phyloP scores from a whole-genome alignment of 1,140 invertebrate species.

The Melanaphis sacchari region DNA sequence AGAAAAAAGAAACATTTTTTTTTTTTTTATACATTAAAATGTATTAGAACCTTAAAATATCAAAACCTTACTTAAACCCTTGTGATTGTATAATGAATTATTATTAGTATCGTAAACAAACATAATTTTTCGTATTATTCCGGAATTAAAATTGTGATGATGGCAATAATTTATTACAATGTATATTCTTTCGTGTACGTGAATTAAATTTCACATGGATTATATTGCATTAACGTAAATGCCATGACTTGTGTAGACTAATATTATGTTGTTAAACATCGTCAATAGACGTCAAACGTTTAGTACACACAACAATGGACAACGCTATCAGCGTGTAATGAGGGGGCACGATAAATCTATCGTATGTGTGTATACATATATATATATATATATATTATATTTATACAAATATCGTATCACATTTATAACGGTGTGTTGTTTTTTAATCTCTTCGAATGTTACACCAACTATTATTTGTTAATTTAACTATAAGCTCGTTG shows the following conservation, averaged over 20 bases:
- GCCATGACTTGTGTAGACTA: neutral
- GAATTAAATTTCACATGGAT: neutral
- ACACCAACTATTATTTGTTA: neutral
- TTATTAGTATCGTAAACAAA: neutral
- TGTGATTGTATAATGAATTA: neutral
- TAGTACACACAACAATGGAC: neutral
- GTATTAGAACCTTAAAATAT: neutral
- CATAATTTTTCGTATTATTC: neutral
- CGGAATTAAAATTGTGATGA: neutral
- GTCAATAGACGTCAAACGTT: neutral
- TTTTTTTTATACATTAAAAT: neutral
- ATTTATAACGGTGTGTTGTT: neutral
- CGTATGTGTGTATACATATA: neutral
- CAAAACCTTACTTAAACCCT: neutral
- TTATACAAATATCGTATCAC: too few relatives aligned
- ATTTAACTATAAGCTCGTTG: neutral
- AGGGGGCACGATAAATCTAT: neutral
- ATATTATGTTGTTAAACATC: constrained; percentile 7
- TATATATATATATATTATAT: neutral
- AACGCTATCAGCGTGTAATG: neutral
- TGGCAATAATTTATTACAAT: neutral
- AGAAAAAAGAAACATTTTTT: too few relatives aligned
- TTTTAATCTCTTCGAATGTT: neutral
- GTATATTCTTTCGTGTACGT: neutral
- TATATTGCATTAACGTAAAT: neutral